These are phyloP conservation scores for Pelodiscus sinensis DNA, from an alignment of 2,113 vertebrate genomes.

Conservation along the genomic window DNA sequence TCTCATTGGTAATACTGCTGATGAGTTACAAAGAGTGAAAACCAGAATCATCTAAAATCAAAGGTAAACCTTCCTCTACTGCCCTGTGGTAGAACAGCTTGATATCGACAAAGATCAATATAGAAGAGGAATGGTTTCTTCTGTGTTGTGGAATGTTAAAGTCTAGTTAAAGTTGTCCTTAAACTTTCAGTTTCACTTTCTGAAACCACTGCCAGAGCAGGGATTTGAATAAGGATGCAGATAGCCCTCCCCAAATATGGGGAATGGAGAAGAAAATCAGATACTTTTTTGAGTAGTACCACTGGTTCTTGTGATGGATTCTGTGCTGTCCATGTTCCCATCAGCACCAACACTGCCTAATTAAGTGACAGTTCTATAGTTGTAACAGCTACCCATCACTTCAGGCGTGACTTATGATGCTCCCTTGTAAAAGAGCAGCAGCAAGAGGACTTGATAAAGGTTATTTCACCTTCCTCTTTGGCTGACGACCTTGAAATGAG, in stretches of 20 bases:
- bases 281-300: not conserved
- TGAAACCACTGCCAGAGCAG: rapidly evolving
- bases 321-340: not conserved
- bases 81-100: not conserved
- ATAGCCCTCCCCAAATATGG: not conserved
- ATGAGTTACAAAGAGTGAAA: not conserved
- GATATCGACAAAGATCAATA: not conserved
- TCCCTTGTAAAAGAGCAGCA: conserved; percentile 15
- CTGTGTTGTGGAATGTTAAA: not conserved
- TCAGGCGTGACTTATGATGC: not conserved
- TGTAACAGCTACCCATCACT: not conserved
- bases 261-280: not conserved
- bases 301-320: not conserved
- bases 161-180: not conserved
- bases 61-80: not conserved
- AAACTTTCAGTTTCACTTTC: not conserved
- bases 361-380: not conserved
- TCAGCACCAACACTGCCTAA: conserved; percentile 2
- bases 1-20: not conserved
- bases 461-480: conserved; percentile 24
- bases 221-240: not conserved
- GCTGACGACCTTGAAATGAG: conserved; percentile 54
- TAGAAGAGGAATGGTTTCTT: not conserved
- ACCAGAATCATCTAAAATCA: not conserved
- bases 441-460: conserved; percentile 27